Base-by-base conservation (phyloP, 2,797 vertebrate species). In the Phylloscopus collybita region DNA sequence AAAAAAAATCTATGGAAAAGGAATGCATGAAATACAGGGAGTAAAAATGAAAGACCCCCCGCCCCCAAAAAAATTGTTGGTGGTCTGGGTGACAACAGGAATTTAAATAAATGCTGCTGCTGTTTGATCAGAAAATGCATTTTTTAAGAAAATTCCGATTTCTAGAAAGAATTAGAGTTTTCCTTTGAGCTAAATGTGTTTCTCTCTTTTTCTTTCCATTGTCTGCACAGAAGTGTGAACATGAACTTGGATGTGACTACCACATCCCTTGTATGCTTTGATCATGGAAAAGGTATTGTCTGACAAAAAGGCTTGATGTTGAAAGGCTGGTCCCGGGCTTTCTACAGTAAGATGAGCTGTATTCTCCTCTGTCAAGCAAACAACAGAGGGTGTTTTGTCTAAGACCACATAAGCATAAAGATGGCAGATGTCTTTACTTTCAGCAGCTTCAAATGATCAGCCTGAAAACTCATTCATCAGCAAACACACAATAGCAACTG, bases 271-370 rank as follows among this genome's bases (percentile, higher is more conserved):
- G 95, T 97, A 92, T 90, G 73, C 98, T 98, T 99, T 99, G 98
- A 99, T 99, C 98, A 97, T 66, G 94, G 64, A 95, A 92, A 74
- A 96, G 94, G 94, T 70, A 98, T 98, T 99, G 98, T 99, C 97
- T 97, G 74, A 73, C 82, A 97, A 95, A 66, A 96, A 97, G 95
- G 96, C 85, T 92, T 92, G 95, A 97, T 97, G 98, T 96, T 96
- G 91, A 95, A 95, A 92, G 83, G 51, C 92, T 88, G 45, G 80
- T 80, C 94, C 71, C 96, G 94, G 67, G 56, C 92, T 97, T 97
- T 97, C 96, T 95, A 90, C 91, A 98, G 98, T 98, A 99, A 99
- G 98, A 97, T 96, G 98, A 99, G 98, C 98, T 98, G 97, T 97
- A 80, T 86, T 98, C 97, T 98, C 30, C 71, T 94, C 89, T 93